Percentiles rank a stretch among this genome's conserved stretches.
Conservation (phyloP, 2,888 invertebrate genomes). For the Drosophila monieri region DNA sequence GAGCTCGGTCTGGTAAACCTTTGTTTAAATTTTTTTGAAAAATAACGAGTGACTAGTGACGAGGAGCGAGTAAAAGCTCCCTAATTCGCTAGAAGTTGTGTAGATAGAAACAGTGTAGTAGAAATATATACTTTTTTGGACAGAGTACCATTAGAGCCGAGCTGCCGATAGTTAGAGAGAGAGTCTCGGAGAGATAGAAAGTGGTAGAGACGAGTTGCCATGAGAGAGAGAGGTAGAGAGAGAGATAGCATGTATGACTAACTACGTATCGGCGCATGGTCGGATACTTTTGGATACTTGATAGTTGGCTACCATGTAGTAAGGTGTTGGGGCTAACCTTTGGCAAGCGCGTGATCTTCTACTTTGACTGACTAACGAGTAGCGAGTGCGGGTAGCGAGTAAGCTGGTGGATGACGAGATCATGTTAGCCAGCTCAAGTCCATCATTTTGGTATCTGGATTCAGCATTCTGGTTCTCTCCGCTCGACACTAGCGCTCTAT, state of each 20-base stretch:
- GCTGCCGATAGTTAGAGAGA: conserved; percentile 4
- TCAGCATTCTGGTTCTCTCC: conserved; percentile 39
- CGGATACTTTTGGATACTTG: conserved; percentile 30
- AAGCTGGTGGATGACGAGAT: conserved; percentile 22
- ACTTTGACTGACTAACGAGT: conserved; percentile 68
- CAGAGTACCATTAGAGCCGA: not conserved
- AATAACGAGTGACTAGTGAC: not conserved
- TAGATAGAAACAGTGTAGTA: conserved; percentile 15
- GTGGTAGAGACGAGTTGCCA: conserved; percentile 23
- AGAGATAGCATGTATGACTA: conserved; percentile 70
- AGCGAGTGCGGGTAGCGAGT: conserved; percentile 47
- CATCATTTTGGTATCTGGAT: conserved; percentile 54
- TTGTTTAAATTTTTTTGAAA: not conserved
- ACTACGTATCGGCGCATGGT: conserved; percentile 70
- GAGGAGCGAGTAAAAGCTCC: conserved; percentile 1
- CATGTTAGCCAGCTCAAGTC: conserved; percentile 62
- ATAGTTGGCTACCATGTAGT: conserved; percentile 53
- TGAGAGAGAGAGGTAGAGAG: conserved; percentile 52
- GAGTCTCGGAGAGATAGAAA: conserved; percentile 11
- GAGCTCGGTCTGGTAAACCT: not conserved
- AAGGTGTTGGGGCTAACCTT: conserved; percentile 71
- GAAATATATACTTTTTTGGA: conserved; percentile 8
- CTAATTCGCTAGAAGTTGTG: conserved; percentile 27
- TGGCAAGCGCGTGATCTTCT: conserved; percentile 76
- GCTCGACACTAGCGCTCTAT: conserved; percentile 38